These are phyloP conservation scores for Microctonus aethiopoides DNA, from an alignment of 2,888 invertebrate species.

Conservation along the genomic window DNA sequence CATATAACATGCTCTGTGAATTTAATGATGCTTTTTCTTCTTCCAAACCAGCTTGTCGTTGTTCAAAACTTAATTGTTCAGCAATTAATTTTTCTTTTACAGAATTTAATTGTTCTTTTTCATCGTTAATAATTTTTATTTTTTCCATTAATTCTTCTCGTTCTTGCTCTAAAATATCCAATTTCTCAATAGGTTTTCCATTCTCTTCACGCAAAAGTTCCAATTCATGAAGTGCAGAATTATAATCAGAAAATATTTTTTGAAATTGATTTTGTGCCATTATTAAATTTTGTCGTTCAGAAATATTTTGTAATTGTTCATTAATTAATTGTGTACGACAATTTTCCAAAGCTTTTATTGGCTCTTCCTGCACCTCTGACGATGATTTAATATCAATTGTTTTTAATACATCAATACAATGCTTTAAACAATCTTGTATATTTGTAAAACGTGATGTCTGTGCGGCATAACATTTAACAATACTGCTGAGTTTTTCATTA, in stretches of 20 bases:
- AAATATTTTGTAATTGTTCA: slow-evolving; percentile 47
- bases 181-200: slow-evolving; percentile 38
- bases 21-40: slow-evolving; percentile 51
- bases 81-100: slow-evolving; percentile 35
- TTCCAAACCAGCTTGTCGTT: slow-evolving; percentile 43
- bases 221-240: slow-evolving; percentile 50
- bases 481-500: slow-evolving; percentile 45
- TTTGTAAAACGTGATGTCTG: slow-evolving; percentile 47
- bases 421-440: slow-evolving; percentile 50
- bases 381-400: slow-evolving; percentile 17
- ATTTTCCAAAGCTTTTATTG: slow-evolving; percentile 40
- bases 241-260: slow-evolving; percentile 54
- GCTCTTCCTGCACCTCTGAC: slow-evolving; percentile 7
- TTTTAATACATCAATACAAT: slow-evolving; percentile 47
- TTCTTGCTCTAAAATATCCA: slow-evolving; percentile 29
- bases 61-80: slow-evolving; percentile 41
- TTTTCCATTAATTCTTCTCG: slow-evolving; percentile 33
- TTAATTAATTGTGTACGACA: slow-evolving; percentile 45
- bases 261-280: slow-evolving; percentile 52
- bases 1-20: slow-evolving; percentile 51
- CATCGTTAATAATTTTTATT: slow-evolving; percentile 39
- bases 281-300: slow-evolving; percentile 48
- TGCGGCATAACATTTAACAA: slow-evolving; percentile 46
- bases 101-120: slow-evolving; percentile 37
- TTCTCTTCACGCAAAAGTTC: slow-evolving; percentile 52